phyloP scores from a whole-genome alignment of 2,888 invertebrate genomes.

The Neoscelio sp. region DNA sequence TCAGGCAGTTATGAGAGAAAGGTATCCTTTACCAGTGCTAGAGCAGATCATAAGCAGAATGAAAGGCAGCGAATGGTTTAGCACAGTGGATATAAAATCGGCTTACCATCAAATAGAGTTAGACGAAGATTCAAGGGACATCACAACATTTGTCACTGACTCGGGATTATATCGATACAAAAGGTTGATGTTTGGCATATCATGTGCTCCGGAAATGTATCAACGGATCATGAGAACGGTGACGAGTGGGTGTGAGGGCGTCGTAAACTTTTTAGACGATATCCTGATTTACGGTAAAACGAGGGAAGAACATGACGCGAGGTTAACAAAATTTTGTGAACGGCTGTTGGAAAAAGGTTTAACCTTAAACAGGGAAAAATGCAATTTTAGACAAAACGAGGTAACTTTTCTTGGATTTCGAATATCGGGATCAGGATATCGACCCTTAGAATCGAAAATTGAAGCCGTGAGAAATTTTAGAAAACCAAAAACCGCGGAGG shows the following conservation, averaged over 20 bases:
- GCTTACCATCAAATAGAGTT: no score
- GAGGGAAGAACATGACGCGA: no score
- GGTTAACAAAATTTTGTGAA: conserved; percentile 74
- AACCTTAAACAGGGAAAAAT: conserved; percentile 61
- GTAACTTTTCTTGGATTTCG: no score
- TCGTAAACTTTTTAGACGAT: conserved; percentile 74
- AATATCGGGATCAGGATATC: conserved; percentile 42
- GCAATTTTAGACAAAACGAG: conserved; percentile 35
- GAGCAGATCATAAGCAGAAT: no score
- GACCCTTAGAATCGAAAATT: conserved; percentile 28
- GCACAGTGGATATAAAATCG: no score
- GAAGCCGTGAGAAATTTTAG: conserved; percentile 37
- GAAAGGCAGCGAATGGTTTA: no score
- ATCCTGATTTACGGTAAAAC: conserved; percentile 77
- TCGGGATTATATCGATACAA: no score
- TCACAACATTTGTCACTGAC: no score
- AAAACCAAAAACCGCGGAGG: conserved; percentile 12
- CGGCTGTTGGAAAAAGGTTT: conserved; percentile 37
- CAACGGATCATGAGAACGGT: conserved; percentile 68
- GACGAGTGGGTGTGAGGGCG: conserved; percentile 67
- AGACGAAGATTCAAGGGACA: no score
- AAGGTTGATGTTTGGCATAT: conserved; percentile 80
- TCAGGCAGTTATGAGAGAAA: no score
- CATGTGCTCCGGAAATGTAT: conserved; percentile 82
- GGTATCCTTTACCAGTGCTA: no score